Evolutionary conservation across 2,797 vertebrate genomes (phyloP), one percentile per base, ranked within the genome.

Genomic region (Loris lydekkerianus): DNA sequence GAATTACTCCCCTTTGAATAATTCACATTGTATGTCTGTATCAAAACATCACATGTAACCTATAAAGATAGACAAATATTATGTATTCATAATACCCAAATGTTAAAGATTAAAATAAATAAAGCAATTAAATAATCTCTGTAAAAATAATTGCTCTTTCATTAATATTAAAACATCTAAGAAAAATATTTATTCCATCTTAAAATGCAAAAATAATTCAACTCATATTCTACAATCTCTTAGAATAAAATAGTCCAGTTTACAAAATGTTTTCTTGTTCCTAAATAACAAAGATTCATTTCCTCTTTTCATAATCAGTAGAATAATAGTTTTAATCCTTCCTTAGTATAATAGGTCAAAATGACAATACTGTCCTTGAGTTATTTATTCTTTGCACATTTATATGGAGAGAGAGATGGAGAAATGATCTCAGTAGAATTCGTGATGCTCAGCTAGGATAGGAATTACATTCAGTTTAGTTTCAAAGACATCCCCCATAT

Each of bases 381-480:
- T 34, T 27, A 23, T 46, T 82, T 93, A 65, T 80, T 7, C 40
- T 49, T 40, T 75, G 9, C 21, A 43, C 8, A 43, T 49, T 14
- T 60, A 53, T 40, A n/a, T 40, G 40, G 17, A 49, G 40, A 76
- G 67, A 91, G 25, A 76, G 72, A 91, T 18, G 6, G 18, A 81
- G 23, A 70, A 46, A 34, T 80, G 27, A 29, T 86, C 83, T 58
- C 46, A n/a, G 56, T 40, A 67, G 6, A 20, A 58, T 40, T 86
- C 17, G 11, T 73, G 29, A 37, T 83, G 56, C 58, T 92, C 13
- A 80, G 56, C 15, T 43, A 9, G 43, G 43, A 7, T 43, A 86
- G 86, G 87, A 92, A 85, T 93, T 70, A n/a, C 23, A 63, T 77
- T 91, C 90, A 91, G 88, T 92, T 93, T 90, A 73, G 18, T 86